These are phyloP conservation scores for Peromyscus attwateri DNA, from an alignment of 2,797 vertebrate species.

Conservation along the genomic window DNA sequence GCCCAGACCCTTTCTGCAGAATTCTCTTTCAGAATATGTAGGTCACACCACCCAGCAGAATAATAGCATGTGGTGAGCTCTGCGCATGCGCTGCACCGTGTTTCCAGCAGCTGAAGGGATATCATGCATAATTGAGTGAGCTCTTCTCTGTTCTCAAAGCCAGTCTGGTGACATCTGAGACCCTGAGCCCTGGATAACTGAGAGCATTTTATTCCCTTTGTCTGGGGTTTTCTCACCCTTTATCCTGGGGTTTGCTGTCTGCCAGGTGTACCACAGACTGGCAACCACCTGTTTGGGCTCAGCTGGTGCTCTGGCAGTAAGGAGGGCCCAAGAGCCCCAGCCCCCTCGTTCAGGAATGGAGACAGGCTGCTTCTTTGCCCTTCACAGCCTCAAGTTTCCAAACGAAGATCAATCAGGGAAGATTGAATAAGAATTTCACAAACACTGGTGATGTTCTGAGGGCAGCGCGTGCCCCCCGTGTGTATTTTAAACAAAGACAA, in stretches of 20 bases:
- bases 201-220: background rate
- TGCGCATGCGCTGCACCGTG: background rate
- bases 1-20: constrained; percentile 3
- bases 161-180: background rate
- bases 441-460: background rate
- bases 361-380: background rate
- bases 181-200: background rate
- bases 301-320: fast-evolving
- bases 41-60: constrained; percentile 26
- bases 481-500: background rate
- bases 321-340: background rate
- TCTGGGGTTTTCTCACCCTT: background rate
- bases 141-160: constrained; percentile 15
- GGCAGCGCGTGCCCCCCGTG: background rate
- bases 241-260: background rate
- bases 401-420: background rate
- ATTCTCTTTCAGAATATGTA: constrained; percentile 49
- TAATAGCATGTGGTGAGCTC: background rate
- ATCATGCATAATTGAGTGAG: constrained; percentile 33
- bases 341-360: background rate
- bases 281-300: background rate
- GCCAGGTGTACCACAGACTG: background rate
- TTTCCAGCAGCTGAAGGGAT: background rate
- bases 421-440: background rate
- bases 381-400: background rate